Evolutionary conservation across 2,888 invertebrate species (phyloP).

Genomic region (Pollenia labialis): DNA sequence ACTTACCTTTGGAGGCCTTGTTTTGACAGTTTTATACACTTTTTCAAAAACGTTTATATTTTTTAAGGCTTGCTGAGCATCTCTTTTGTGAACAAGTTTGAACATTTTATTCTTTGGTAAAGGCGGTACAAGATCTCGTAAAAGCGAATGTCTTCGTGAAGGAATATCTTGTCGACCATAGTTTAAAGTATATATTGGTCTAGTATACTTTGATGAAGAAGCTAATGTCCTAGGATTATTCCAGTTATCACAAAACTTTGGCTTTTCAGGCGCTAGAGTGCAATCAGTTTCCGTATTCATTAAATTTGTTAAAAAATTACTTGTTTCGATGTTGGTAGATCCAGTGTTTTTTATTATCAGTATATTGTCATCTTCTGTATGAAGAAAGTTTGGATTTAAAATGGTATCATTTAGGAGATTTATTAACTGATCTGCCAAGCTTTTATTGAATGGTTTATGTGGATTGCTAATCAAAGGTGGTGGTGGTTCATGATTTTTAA

Average conservation of each 20-base stretch:
- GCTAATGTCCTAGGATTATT: no score
- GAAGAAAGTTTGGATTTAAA: conserved; percentile 48
- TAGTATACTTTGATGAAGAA: conserved; percentile 1
- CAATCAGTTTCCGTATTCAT: background rate
- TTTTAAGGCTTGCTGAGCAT: conserved; percentile 47
- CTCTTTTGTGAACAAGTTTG: conserved; percentile 8
- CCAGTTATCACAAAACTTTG: background rate
- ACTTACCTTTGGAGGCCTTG: conserved; percentile 44
- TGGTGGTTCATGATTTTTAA: background rate
- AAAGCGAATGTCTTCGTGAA: background rate
- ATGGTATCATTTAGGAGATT: conserved; percentile 56
- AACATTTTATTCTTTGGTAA: conserved; percentile 22
- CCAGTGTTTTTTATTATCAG: conserved; percentile 51
- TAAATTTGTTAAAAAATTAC: conserved; percentile 39
- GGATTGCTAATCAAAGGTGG: conserved; percentile 39
- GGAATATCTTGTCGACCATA: conserved; percentile 34
- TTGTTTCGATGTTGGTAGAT: conserved; percentile 4
- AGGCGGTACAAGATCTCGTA: conserved; percentile 4
- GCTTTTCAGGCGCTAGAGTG: background rate
- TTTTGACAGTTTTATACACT: conserved; percentile 53
- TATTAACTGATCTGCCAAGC: conserved; percentile 45
- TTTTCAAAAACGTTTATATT: conserved; percentile 52
- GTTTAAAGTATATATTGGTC: conserved; percentile 41
- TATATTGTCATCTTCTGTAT: conserved; percentile 56
- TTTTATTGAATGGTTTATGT: conserved; percentile 27